Evolutionary conservation across 2,797 vertebrate genomes (phyloP).

Genomic region (Rhinichthys osculus): DNA sequence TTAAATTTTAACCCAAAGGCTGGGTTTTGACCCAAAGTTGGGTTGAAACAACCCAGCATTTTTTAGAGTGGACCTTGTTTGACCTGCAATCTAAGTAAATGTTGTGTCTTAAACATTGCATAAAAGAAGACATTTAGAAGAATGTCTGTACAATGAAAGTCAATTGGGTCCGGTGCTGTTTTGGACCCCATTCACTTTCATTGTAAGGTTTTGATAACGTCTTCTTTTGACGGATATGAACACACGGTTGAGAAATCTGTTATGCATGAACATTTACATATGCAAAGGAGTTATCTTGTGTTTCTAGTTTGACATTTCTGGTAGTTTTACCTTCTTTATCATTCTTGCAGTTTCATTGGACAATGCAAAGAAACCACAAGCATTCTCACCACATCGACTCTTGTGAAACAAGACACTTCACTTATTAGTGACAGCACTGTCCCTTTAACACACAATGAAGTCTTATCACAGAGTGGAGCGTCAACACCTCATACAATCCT

Average conservation of each 20-base stretch:
- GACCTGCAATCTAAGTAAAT: no score
- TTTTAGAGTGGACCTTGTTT: no score
- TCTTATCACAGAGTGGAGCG: slow-evolving; percentile 61
- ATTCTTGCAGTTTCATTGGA: slow-evolving; percentile 8
- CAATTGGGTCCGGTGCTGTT: neutral
- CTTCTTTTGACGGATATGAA: neutral
- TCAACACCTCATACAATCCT: slow-evolving; percentile 62
- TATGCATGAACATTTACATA: neutral
- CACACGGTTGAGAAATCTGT: neutral
- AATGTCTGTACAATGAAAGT: neutral
- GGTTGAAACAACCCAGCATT: no score
- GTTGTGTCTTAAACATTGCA: no score
- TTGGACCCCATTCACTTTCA: neutral
- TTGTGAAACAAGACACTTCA: slow-evolving; percentile 43
- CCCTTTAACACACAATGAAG: slow-evolving; percentile 59
- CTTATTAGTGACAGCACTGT: slow-evolving; percentile 57
- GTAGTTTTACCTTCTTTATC: neutral
- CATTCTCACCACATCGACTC: slow-evolving; percentile 23
- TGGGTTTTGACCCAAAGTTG: no score
- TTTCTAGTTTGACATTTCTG: neutral
- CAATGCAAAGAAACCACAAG: neutral
- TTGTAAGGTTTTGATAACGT: neutral
- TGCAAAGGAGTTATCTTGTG: neutral
- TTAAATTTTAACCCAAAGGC: no score
- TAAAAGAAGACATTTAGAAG: no score